phyloP scores from a whole-genome alignment of 2,113 vertebrate species.

The Cebidichthys violaceus region DNA sequence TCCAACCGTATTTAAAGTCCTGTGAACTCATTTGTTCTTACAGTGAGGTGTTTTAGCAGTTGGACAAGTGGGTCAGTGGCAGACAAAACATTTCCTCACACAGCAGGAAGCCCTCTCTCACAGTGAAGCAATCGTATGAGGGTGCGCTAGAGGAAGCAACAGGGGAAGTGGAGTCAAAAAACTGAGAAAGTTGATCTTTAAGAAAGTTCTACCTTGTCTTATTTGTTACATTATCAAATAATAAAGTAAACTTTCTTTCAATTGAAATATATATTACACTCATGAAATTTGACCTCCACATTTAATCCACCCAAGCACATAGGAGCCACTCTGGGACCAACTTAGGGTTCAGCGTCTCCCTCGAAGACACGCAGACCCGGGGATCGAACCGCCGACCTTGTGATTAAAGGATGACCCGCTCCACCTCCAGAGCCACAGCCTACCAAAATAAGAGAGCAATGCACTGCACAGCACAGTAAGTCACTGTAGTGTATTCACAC shows the following conservation, averaged over 20 bases:
- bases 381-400: no score
- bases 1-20: background rate
- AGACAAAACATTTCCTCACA: constrained; percentile 20
- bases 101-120: constrained; percentile 49
- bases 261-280: background rate
- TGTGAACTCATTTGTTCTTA: background rate
- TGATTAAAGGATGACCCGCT: no score
- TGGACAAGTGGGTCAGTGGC: background rate
- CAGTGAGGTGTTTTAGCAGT: background rate
- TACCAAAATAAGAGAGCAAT: background rate
- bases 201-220: background rate
- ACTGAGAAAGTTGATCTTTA: background rate
- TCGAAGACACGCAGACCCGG: no score
- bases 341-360: no score
- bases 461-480: background rate
- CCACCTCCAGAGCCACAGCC: no score
- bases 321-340: no score
- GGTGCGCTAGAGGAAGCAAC: constrained; percentile 58
- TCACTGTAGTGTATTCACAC: constrained; percentile 2
- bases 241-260: background rate
- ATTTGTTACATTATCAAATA: constrained; percentile 20
- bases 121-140: constrained; percentile 46
- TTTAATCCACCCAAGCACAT: no score
- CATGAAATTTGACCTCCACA: background rate
- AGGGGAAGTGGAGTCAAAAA: constrained; percentile 54